phyloP scores from a whole-genome alignment of 2,113 vertebrate genomes.

The Alethe castanea region DNA sequence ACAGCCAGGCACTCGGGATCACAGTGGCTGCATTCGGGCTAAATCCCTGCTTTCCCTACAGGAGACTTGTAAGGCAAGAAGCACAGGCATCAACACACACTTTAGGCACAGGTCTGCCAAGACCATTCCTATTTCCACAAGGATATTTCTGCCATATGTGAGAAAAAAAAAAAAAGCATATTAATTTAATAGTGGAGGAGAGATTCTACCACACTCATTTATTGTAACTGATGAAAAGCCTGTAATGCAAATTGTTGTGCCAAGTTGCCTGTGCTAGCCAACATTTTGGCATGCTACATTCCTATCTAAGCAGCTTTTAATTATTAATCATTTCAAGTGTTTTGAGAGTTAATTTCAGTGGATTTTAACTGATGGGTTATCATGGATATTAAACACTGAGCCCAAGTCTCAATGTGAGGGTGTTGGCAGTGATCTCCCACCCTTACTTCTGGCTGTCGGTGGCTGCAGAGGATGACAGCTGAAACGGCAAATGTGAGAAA shows the following conservation, averaged over 20 bases:
- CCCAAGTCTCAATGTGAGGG: not conserved
- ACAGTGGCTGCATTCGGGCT: accelerated
- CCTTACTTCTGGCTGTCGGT: not conserved
- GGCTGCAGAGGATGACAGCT: not conserved
- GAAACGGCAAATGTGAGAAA: not conserved
- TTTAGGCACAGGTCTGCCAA: not conserved
- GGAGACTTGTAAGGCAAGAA: not conserved
- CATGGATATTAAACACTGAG: not conserved
- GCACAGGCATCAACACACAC: not conserved
- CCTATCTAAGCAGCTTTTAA: not conserved
- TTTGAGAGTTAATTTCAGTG: not conserved
- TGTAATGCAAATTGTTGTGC: not conserved
- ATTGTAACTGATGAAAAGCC: not conserved
- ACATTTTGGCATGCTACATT: not conserved
- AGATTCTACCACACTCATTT: not conserved
- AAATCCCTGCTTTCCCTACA: not conserved
- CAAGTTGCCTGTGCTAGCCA: not conserved
- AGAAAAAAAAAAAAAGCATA: not conserved
- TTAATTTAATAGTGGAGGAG: not conserved
- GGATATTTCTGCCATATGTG: not conserved
- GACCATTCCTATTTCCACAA: not conserved
- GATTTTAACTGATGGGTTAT: not conserved
- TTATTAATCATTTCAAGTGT: not conserved
- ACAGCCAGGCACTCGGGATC: not conserved
- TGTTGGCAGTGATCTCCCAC: not conserved